These are phyloP conservation scores for Virgularia gustaviana DNA, from an alignment of 92 coral and sea anemone genomes.

Conservation along the genomic window DNA sequence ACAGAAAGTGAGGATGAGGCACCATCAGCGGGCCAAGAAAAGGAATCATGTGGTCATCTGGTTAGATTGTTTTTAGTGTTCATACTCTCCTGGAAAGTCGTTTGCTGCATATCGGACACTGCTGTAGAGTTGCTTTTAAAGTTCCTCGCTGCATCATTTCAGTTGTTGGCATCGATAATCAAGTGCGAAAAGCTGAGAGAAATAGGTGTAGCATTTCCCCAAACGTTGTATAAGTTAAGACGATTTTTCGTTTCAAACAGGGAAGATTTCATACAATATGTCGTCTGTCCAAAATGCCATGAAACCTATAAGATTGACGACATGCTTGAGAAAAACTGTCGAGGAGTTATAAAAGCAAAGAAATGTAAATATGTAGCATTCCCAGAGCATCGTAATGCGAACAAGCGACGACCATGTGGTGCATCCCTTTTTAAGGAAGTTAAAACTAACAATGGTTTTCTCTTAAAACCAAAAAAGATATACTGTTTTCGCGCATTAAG, in stretches of 20 bases:
- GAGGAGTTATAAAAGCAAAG: slow-evolving; percentile 35
- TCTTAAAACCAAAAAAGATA: slow-evolving; percentile 38
- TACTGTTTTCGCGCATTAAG: slow-evolving; percentile 38
- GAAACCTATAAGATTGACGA: slow-evolving; percentile 33
- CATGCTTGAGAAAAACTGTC: slow-evolving; percentile 25
- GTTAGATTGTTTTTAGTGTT: slow-evolving; percentile 16
- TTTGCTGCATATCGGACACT: slow-evolving; percentile 29
- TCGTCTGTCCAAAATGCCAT: slow-evolving; percentile 27
- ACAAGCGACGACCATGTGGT: slow-evolving; percentile 47
- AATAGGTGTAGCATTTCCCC: slow-evolving; percentile 12
- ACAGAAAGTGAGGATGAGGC: not conserved
- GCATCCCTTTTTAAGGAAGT: slow-evolving; percentile 11
- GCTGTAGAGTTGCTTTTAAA: slow-evolving; percentile 27
- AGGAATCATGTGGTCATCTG: not conserved
- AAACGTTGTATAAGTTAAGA: slow-evolving; percentile 24
- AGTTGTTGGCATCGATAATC: slow-evolving; percentile 4
- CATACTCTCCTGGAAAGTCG: slow-evolving; percentile 24
- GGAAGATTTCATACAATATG: slow-evolving; percentile 16
- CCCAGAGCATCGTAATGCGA: slow-evolving; percentile 38
- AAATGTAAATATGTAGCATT: slow-evolving; percentile 24
- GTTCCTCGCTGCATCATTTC: slow-evolving; percentile 34
- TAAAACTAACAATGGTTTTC: slow-evolving; percentile 2
- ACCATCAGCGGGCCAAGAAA: slow-evolving; percentile 5
- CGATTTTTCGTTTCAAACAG: slow-evolving; percentile 16
- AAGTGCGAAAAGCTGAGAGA: slow-evolving; percentile 26